Conservation (phyloP, 2,113 vertebrate genomes). For the Cottus gobio region DNA sequence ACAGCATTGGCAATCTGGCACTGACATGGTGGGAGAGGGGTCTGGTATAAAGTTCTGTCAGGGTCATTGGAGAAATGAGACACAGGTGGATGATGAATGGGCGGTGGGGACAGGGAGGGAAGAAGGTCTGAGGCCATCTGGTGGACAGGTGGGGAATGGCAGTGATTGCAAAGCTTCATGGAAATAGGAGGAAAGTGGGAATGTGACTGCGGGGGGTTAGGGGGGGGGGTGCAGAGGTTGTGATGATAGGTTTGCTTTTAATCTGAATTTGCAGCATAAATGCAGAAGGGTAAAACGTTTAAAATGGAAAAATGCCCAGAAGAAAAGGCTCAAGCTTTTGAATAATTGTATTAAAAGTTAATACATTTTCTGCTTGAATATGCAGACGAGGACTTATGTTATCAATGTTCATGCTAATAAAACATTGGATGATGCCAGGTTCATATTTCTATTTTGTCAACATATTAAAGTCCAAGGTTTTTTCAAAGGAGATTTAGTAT, state of each 20-base stretch:
- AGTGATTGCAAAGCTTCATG: background rate
- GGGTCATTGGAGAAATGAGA: background rate
- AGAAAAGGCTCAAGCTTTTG: too few relatives aligned
- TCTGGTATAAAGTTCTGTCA: background rate
- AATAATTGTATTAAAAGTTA: too few relatives aligned
- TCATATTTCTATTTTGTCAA: too few relatives aligned
- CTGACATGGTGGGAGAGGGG: background rate
- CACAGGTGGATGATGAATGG: background rate
- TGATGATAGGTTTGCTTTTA: background rate
- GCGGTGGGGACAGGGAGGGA: background rate
- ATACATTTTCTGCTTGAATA: too few relatives aligned
- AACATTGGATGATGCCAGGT: too few relatives aligned
- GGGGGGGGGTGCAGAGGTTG: background rate
- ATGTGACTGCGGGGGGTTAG: background rate
- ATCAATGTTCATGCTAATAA: too few relatives aligned
- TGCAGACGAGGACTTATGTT: too few relatives aligned
- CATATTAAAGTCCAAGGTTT: too few relatives aligned
- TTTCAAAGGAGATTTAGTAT: too few relatives aligned
- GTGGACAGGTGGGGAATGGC: background rate
- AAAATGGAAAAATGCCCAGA: background rate
- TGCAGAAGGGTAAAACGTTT: too few relatives aligned
- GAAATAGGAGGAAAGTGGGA: background rate
- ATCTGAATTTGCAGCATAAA: constrained; percentile 18
- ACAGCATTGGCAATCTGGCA: background rate
- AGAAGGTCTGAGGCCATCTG: constrained; percentile 7